Base-by-base conservation (phyloP, 1,140 invertebrate genomes). In the Bombus superbus region DNA sequence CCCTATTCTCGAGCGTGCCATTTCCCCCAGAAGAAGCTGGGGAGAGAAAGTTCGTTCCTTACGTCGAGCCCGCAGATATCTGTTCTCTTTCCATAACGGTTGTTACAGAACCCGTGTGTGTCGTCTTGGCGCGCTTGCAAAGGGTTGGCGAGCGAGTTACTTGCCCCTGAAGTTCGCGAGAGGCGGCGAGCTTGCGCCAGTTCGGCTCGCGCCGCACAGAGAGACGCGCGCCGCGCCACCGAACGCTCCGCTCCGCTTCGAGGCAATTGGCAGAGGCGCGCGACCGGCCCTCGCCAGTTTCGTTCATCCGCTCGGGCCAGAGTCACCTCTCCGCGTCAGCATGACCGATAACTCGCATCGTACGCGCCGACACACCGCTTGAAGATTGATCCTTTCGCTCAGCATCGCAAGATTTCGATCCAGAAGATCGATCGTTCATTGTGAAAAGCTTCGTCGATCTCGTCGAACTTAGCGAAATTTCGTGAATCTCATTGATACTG, bases 111-210 rank as follows among this genome's bases (percentile, higher is more conserved):
- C 25, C 62, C 35, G 32, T 40, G 42, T 80, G 73, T 3, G n/a
- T 28, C 22, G 64, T 71, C 53, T 78, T 84, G 47, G 66, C 78
- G 72, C 71, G 79, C 38, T 81, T 47, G 79, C 40, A 62, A 69
- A n/a, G 62, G 64, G 72, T 38, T 32, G 47, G 62, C 22, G 35
- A 40, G 13, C 44, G n/a, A 66, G 32, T 59, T 76, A 18, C 69
- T 86, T 62, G 4, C n/a, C 64, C 80, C 40, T 2, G 5, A 44
- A 0, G 44, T 32, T 53, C 53, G 68, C 38, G 59, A 38, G 57
- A 62, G 77, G 69, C 28, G 22, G 22, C 40, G 83, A 83, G 85
- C 73, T 86, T 86, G 80, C 85, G 85, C 85, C 80, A 86, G 85
- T 86, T 62, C 11, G 73, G 38, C 38, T 66, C 13, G 80, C 62